Conservation (phyloP, 2,113 vertebrate genomes). For the Artemisiospiza belli region DNA sequence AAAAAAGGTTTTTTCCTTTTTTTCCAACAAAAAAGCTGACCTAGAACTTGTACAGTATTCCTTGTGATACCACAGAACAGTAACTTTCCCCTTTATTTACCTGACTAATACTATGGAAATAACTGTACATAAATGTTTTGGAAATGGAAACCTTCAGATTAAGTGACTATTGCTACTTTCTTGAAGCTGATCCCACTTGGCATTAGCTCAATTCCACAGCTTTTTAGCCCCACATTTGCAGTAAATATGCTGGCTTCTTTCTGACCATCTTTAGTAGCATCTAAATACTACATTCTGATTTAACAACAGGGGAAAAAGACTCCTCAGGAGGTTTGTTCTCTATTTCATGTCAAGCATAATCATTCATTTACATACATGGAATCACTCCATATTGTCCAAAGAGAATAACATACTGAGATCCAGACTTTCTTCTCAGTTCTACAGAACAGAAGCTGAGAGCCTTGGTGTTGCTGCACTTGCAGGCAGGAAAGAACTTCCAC, state of each 20-base stretch:
- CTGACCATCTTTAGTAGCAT: neutral
- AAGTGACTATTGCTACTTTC: neutral
- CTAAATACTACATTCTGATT: neutral
- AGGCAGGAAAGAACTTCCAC: neutral
- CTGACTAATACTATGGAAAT: neutral
- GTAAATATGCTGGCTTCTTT: neutral
- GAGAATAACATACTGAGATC: neutral
- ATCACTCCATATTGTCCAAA: neutral
- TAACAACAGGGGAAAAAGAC: neutral
- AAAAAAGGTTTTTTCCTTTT: neutral
- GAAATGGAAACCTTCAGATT: neutral
- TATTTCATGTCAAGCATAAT: neutral
- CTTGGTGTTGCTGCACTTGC: neutral
- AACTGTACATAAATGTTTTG: neutral
- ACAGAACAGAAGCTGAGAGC: neutral
- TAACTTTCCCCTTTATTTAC: neutral
- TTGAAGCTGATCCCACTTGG: neutral
- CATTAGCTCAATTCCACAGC: neutral
- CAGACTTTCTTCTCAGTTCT: neutral
- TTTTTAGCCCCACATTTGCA: neutral
- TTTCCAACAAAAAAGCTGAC: neutral
- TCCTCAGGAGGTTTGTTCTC: neutral
- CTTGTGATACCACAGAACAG: accelerated
- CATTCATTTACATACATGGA: neutral
- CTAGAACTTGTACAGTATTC: neutral